Conservation (phyloP, 2,888 invertebrate genomes). For the Euspilapteryx auroguttella region DNA sequence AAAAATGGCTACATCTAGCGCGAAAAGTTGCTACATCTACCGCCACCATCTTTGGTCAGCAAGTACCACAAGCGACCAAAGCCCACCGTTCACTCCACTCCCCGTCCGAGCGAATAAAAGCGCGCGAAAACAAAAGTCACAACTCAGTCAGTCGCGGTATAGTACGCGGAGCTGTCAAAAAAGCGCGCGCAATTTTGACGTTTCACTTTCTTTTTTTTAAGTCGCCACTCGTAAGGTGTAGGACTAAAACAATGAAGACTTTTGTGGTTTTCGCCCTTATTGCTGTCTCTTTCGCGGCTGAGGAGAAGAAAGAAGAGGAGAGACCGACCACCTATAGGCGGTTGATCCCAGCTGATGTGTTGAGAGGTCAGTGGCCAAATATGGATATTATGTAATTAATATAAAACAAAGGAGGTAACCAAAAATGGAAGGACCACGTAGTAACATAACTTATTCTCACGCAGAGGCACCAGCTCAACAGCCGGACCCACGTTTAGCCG, state of each 20-base stretch:
- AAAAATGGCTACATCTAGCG: too few relatives aligned
- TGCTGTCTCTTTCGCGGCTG: conserved; percentile 57
- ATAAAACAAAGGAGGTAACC: background rate
- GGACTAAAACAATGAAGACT: conserved; percentile 53
- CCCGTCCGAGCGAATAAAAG: too few relatives aligned
- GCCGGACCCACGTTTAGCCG: too few relatives aligned
- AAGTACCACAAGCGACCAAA: too few relatives aligned
- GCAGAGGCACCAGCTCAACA: too few relatives aligned
- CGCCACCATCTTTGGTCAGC: too few relatives aligned
- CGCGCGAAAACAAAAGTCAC: conserved; percentile 22
- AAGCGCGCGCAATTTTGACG: conserved; percentile 18
- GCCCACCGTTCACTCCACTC: too few relatives aligned
- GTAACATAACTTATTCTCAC: too few relatives aligned
- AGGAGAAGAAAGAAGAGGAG: conserved; percentile 57
- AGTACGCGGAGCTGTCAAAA: conserved; percentile 24
- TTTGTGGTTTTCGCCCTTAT: conserved; percentile 52
- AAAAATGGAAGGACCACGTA: too few relatives aligned
- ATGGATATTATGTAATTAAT: conserved; percentile 3
- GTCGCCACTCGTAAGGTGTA: conserved; percentile 23
- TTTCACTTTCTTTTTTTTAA: conserved; percentile 17
- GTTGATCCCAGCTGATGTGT: conserved; percentile 85
- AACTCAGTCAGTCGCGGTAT: conserved; percentile 42
- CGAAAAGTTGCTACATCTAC: too few relatives aligned
- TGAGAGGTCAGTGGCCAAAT: conserved; percentile 80
- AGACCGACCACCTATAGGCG: conserved; percentile 76